Conservation (phyloP, 2,113 vertebrate species). For the Cyanoramphus novaezelandiae region DNA sequence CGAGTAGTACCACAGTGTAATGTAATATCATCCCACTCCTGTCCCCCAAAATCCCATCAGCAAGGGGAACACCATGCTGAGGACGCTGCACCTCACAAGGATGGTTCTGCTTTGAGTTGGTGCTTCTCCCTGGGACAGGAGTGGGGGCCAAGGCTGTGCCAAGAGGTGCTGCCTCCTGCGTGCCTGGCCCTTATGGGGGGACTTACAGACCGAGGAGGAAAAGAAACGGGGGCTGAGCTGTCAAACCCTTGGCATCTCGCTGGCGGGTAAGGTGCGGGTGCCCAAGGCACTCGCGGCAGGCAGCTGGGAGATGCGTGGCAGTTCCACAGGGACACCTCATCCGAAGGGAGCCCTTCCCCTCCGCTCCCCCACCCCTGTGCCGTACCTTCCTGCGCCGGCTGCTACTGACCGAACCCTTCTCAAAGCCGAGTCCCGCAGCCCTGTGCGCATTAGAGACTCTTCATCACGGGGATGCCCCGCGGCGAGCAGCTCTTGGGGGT, state of each 20-base stretch:
- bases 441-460: conserved; percentile 61
- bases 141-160: not conserved
- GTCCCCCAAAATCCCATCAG: accelerated
- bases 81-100: not conserved
- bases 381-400: not conserved
- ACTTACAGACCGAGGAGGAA: not conserved
- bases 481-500: conserved; percentile 67
- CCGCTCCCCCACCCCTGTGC: not conserved
- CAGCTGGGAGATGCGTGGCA: not conserved
- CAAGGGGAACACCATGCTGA: accelerated
- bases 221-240: not conserved
- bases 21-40: not conserved
- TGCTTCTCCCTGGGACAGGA: not conserved
- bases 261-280: not conserved
- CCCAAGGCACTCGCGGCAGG: not conserved
- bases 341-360: not conserved
- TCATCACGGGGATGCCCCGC: conserved; percentile 65
- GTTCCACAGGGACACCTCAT: not conserved
- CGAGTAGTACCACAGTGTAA: not conserved
- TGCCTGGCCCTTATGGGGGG: not conserved
- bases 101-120: not conserved
- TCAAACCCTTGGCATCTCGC: not conserved
- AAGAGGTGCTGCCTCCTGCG: not conserved
- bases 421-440: conserved; percentile 53
- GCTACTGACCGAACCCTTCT: conserved; percentile 61